Evolutionary conservation across 2,888 invertebrate genomes (phyloP), one percentile per base, ranked within the genome.

Genomic region (Elysia crispata): DNA sequence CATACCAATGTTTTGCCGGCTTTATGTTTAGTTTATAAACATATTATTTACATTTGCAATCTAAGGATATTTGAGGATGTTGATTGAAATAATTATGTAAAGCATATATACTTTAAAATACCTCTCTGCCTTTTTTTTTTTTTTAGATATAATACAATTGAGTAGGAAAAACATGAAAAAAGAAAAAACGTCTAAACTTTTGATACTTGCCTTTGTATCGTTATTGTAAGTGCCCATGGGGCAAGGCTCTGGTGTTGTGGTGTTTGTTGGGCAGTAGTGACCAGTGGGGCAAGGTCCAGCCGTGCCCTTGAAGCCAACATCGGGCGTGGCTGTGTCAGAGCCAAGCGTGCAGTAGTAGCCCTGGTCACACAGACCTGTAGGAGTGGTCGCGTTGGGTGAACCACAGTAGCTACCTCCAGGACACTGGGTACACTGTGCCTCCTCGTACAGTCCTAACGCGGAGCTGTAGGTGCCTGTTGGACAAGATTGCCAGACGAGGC

Each of bases 211-310:
- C 66, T 86, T 86, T 0, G 84, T 85, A 57, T 82, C 81, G 60
- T 87, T 85, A 81, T 86, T 88, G 84, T 82, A 90, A 1, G 89
- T 89, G 18, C 90, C 90, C 8, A 80, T 13, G 5, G 90, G 89
- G 81, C 91, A 91, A 5, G 85, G 84, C 0, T 49, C 11, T 15
- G 91, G 89, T 13, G 86, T 87, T 11, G 84, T 81, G 13, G 90
- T 90, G 13, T 83, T 79, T 15, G 69, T 80, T 49, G 83, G 83
- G 75, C 91, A 91, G 83, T 86, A 91, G 76, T 86, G 85, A 23
- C 91, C 91, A n/a, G 85, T 81, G 8, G 90, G 87, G 76, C 91
- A 91, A 1, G 87, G 87, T 50, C 90, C 91, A 20, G 90, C 88
- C 20, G 81, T 83, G 6, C 91, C 91, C 15, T 86, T 87, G 81